A percentile compares a stretch with the other conserved stretches of the same genome.
Conservation (phyloP, 1,140 invertebrate genomes). For the Neodiprion lecontei region DNA sequence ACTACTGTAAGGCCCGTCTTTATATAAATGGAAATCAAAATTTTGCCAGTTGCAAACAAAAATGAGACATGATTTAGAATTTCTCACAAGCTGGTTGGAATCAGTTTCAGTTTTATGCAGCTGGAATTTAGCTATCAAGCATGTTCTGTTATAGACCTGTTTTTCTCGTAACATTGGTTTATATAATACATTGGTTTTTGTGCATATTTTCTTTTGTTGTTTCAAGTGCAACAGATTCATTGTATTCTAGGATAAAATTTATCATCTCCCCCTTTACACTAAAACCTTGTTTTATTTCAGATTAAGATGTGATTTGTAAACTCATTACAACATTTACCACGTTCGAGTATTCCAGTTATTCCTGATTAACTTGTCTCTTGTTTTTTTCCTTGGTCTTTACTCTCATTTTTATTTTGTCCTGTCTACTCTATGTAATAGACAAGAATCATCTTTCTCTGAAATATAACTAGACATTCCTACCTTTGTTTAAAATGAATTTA, state of each 20-base stretch:
- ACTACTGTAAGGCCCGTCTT: slow-evolving; percentile 43
- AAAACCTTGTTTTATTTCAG: background rate
- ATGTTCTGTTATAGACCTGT: slow-evolving; percentile 28
- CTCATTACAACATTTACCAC: no score
- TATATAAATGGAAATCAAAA: slow-evolving; percentile 41
- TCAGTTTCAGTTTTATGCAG: slow-evolving; percentile 49
- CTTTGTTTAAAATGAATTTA: background rate
- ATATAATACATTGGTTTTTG: background rate
- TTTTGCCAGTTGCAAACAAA: slow-evolving; percentile 45
- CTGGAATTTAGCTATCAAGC: slow-evolving; percentile 38
- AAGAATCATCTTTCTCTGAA: slow-evolving; percentile 5
- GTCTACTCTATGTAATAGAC: background rate
- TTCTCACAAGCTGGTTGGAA: slow-evolving; percentile 40
- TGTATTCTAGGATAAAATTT: background rate
- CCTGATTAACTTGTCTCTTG: no score
- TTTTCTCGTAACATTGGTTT: background rate
- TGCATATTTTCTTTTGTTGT: background rate
- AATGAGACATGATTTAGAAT: slow-evolving; percentile 34
- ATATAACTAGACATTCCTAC: background rate
- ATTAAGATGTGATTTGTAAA: background rate
- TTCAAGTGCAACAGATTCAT: background rate
- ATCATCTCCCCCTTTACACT: background rate
- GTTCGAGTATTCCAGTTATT: no score
- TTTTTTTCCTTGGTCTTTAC: no score
- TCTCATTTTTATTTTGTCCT: no score